These are phyloP conservation scores for Tenebrio molitor DNA, from an alignment of 1,140 invertebrate genomes.

Conservation along the genomic window DNA sequence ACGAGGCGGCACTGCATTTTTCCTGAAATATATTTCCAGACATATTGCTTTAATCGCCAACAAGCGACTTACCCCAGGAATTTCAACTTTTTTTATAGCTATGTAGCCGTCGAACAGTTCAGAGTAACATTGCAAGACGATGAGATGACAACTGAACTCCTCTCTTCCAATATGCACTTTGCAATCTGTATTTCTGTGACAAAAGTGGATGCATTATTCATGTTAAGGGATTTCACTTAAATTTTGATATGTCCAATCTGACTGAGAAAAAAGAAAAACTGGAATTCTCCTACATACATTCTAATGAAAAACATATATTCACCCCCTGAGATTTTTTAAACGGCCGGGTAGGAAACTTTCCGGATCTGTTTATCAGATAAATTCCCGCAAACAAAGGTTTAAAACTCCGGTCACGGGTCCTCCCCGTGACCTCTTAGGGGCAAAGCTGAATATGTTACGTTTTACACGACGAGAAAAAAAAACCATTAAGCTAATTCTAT, in stretches of 20 bases:
- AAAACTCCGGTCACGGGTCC: background rate
- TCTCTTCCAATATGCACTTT: constrained; percentile 70
- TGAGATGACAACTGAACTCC: constrained; percentile 72
- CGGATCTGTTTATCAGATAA: constrained; percentile 26
- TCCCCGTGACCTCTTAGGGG: background rate
- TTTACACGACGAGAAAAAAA: background rate
- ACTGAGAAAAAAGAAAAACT: constrained; percentile 16
- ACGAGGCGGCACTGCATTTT: constrained; percentile 67
- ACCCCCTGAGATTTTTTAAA: constrained; percentile 20
- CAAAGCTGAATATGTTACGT: constrained; percentile 3
- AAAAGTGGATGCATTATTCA: constrained; percentile 13
- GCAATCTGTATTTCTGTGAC: constrained; percentile 72
- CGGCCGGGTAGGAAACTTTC: background rate
- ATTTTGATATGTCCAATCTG: background rate
- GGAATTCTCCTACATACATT: background rate
- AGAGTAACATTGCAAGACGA: constrained; percentile 75
- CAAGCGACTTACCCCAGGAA: constrained; percentile 67
- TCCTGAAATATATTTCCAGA: constrained; percentile 55
- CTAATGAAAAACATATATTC: constrained; percentile 16
- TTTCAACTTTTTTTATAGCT: constrained; percentile 68
- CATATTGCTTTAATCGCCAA: background rate
- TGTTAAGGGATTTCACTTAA: background rate
- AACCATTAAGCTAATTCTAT: background rate
- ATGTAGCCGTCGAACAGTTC: constrained; percentile 70
- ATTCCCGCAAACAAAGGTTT: constrained; percentile 7